A percentile compares a stretch with the other conserved stretches of the same genome.
phyloP scores from a whole-genome alignment of 2,113 vertebrate genomes.

The Carassius auratus region DNA sequence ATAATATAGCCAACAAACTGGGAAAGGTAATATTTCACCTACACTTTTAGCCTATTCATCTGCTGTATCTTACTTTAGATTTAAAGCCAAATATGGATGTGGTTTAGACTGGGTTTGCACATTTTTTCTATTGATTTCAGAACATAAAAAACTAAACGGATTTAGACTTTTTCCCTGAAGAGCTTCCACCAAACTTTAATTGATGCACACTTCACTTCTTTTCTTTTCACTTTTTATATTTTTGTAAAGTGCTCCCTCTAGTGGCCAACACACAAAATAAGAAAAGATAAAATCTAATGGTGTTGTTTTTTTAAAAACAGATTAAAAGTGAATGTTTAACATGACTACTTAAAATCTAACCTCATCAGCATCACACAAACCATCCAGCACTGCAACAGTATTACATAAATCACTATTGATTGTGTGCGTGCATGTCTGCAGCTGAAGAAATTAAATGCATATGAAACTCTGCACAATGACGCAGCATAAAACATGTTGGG shows the following conservation, averaged over 20 bases:
- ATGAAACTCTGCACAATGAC: neutral
- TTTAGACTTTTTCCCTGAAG: neutral
- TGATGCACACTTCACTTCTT: neutral
- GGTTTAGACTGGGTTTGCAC: no score
- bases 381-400: neutral
- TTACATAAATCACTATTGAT: neutral
- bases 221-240: no score
- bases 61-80: no score
- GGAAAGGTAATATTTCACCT: no score
- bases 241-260: slow-evolving; percentile 9
- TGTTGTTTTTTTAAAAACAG: no score
- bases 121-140: neutral
- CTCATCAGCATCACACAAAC: neutral
- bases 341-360: no score
- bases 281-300: neutral
- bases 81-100: no score
- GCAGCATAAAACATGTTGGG: neutral
- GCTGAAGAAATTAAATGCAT: neutral
- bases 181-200: neutral
- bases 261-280: neutral
- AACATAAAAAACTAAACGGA: neutral
- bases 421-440: neutral
- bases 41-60: no score
- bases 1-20: no score
- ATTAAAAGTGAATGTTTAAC: no score